Evolutionary conservation across 2,797 vertebrate species (phyloP).

Genomic region (Coccyzus lansbergi): DNA sequence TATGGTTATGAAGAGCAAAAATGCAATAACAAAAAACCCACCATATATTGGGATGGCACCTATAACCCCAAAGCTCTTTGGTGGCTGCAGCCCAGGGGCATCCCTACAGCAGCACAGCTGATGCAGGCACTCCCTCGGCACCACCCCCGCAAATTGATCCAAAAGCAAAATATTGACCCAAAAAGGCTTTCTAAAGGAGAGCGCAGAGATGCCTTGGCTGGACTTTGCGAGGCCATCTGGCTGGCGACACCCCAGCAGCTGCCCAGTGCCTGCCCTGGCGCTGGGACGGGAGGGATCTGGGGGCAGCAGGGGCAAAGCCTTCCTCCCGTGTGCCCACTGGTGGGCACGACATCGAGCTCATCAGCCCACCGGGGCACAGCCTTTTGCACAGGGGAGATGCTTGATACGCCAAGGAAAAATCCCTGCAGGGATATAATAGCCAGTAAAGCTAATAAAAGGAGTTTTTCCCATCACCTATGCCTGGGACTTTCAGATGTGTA

Average conservation of each 20-base stretch:
- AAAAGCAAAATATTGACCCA: slow-evolving; percentile 22
- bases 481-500: not conserved
- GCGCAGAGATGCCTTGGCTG: not conserved
- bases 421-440: not conserved
- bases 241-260: not conserved
- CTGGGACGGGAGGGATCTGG: not conserved
- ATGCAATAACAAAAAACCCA: slow-evolving; percentile 10
- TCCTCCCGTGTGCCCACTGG: not conserved
- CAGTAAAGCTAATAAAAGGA: not conserved
- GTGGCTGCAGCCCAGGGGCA: not conserved
- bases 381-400: not conserved
- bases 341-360: accelerated
- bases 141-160: not conserved
- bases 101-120: not conserved
- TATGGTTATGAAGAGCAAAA: slow-evolving; percentile 26
- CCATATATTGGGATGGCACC: not conserved
- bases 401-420: accelerated
- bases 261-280: accelerated
- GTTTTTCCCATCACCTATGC: not conserved
- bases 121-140: not conserved
- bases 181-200: not conserved
- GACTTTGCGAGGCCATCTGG: not conserved
- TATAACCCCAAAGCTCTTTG: not conserved
- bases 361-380: accelerated
- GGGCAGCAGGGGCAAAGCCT: not conserved